Base-by-base conservation (phyloP, 2,113 vertebrate species). In the Lutjanus erythropterus region DNA sequence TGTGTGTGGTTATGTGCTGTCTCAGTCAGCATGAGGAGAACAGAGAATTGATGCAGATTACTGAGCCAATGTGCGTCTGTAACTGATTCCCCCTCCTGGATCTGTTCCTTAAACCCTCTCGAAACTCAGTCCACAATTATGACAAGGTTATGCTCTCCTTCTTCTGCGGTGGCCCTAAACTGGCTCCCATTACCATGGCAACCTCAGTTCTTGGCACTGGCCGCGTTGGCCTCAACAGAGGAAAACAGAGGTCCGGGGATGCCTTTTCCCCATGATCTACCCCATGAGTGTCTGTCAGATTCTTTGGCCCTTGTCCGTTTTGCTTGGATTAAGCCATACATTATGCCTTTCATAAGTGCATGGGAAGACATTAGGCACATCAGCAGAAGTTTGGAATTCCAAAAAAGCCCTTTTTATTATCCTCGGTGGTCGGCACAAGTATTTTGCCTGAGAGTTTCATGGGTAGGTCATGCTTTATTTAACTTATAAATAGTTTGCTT, bases 11-110 rank as follows among this genome's bases (percentile, higher is more conserved):
- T 60, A 21, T 59, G 81, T 64, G 50, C 77, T 71, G 52, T 75
- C 55, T 83, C 64, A 73, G 64, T 75, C 73, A 76, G 73, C 77
- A 76, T 71, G 65, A 78, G 61, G 58, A 75, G 74, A 86, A 68
- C 47, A 80, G 71, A 90, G 53, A 70, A 70, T 31, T 75, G 58
- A 81, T 78, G 31, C 65, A 75, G 73, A 78, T 67, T 15, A 42
- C 62, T 69, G 42, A 77, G 77, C 83, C 81, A 86, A 33, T 42
- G 52, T 2, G 9, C 44, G 60, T 86, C 82, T 92, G 89, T 56
- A 86, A 91, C 62, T 81, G 77, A 90, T 91, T 91, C 77, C 35
- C 31, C 9, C 49, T 41, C 59, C 84, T 88, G 81, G 81, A 91
- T 78, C 50, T 61, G 65, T 74, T 91, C 83, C 85, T 83, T 69